Evolutionary conservation across 2,888 invertebrate species (phyloP), one percentile per base, ranked within the genome.

Genomic region (Emmelina monodactyla): DNA sequence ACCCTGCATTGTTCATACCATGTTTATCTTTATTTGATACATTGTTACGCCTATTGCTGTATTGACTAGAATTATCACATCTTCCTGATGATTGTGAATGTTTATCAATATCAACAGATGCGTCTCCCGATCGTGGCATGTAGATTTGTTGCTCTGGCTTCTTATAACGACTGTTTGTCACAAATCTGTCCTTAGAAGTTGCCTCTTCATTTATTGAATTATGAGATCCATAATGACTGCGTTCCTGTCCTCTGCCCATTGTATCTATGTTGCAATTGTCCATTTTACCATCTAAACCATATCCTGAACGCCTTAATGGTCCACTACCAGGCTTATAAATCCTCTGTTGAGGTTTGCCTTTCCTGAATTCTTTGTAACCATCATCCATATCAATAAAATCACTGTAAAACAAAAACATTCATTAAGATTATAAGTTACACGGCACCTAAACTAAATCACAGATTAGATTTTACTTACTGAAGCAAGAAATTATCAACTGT

Each of bases 241-340:
- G 55, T 33, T 66, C 61, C 45, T 62, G 58, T 39, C 52, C 55
- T 51, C 58, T 64, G 33, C 57, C 51, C 42, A 52, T 51, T 45
- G 61, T 66, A 41, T 70, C 66, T 50, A 60, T 44, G 44, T 68
- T 64, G 42, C 64, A 66, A 37, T 60, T 51, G 45, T 85, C 84
- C 60, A 82, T 81, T 62, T 85, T 78, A 42, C 57, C 80, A 46
- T 86, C 86, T 40, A 75, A 62, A 58, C 76, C 79, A 66, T 82
- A 82, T 50, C 83, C 84, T 44, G 87, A 84, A 66, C 88, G 86
- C 57, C 86, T 82, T 45, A 89, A 69, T 44, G 88, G 88, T 44
- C 89, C 89, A 79, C 89, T 88, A 50, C 89, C 89, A 59, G 89
- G 89, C 62, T 84, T 85, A 55, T 91, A 90, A 43, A 89, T 75